Evolutionary conservation across 2,888 invertebrate species (phyloP), one percentile per base, ranked within the genome.

Genomic region (Lysandra bellargus): DNA sequence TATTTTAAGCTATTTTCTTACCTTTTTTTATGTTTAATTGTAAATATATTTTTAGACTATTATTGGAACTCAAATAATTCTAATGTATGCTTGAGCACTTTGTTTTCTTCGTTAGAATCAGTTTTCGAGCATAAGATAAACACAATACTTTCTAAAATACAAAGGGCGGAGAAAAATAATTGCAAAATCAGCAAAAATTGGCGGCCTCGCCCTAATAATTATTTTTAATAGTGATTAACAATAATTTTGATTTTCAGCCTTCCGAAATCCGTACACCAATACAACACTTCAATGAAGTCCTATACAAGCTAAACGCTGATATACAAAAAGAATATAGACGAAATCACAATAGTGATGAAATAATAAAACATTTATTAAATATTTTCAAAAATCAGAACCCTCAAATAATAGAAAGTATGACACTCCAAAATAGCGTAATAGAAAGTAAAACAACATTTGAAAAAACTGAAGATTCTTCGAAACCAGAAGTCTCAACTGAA

Each of bases 261-360:
- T 87, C 86, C 82, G 84, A 87, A 83, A 82, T 86, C 78, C 84
- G 60, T 72, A 84, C 87, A n/a, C 84, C 86, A 14, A 79, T 78
- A 30, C 79, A 73, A 80, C 74, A 69, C 6, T 81, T 82, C 17
- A 81, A 82, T 74, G 84, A 83, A 82, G 69, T 83, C 6, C 81
- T 95, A 53, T 95, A 95, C 81, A 86, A 89, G 79, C 82, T 95
- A 0, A 89, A 92, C 81, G 89, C 92, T 74, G 87, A 90, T 60
- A 83, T 94, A 78, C 86, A 84, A 82, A 84, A 89, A 80, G 89
- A 89, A 84, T 84, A 80, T 23, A 86, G 92, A 81, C 90, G 86
- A 83, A 83, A 86, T 9, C 81, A 81, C 12, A 84, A 87, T 17
- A 80, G 84, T 2, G 84, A 87, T 53, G 86, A 85, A 14, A 79